These are phyloP conservation scores for Glomeris marginata DNA, from an alignment of 2,888 invertebrate genomes.

Conservation along the genomic window DNA sequence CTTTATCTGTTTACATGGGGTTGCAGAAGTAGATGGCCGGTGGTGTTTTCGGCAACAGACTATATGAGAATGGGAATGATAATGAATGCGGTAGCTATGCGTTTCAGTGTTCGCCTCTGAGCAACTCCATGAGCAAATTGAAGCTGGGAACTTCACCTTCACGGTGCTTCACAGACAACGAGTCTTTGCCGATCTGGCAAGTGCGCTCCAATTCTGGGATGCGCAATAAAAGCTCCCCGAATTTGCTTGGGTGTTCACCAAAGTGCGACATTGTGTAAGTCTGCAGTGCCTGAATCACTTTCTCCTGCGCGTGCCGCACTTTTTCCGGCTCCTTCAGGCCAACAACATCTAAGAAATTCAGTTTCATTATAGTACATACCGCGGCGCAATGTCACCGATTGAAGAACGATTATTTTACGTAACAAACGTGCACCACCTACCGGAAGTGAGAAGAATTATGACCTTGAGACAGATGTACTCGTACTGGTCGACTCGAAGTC, in stretches of 20 bases:
- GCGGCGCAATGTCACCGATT: neutral
- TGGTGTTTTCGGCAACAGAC: too few species aligned
- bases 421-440: slow-evolving; percentile 35
- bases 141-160: slow-evolving; percentile 82
- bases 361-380: neutral
- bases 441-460: slow-evolving; percentile 76
- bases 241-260: slow-evolving; percentile 84
- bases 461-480: slow-evolving; percentile 96
- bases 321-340: slow-evolving; percentile 86
- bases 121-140: slow-evolving; percentile 87
- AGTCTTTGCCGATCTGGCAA: slow-evolving; percentile 88
- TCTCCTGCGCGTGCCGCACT: slow-evolving; percentile 85
- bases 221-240: slow-evolving; percentile 77
- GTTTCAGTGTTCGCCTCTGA: slow-evolving; percentile 64
- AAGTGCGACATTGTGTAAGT: slow-evolving; percentile 82
- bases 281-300: slow-evolving; percentile 78
- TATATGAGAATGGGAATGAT: too few species aligned
- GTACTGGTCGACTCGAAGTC: slow-evolving; percentile 80
- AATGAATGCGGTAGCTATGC: neutral
- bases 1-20: too few species aligned
- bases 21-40: too few species aligned
- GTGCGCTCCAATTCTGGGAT: slow-evolving; percentile 91
- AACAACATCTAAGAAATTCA: slow-evolving; percentile 56
- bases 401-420: neutral
- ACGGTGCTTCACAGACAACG: slow-evolving; percentile 69